Percentiles rank a stretch among this genome's conserved stretches.
These are phyloP conservation scores for Lepidurus apus DNA, from an alignment of 1,140 invertebrate species.

Conservation along the genomic window DNA sequence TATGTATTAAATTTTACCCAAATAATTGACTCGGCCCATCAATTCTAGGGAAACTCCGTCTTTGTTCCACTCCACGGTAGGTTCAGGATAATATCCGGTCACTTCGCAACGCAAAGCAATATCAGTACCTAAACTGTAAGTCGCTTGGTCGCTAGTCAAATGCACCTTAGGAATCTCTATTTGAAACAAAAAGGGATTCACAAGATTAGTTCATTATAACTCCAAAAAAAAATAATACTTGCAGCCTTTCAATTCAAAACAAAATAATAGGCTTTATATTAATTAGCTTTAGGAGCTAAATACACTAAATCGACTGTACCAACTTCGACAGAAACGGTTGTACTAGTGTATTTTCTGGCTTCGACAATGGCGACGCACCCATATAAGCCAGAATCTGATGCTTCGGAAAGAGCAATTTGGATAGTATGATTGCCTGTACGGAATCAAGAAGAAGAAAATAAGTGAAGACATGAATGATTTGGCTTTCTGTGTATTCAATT, in stretches of 20 bases:
- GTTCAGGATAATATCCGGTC: conserved; percentile 63
- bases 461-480: conserved; percentile 30
- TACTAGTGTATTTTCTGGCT: too few species aligned
- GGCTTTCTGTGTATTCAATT: conserved; percentile 34
- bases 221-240: too few species aligned
- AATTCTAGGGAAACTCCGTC: conserved; percentile 53
- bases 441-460: conserved; percentile 31
- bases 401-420: conserved; percentile 55
- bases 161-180: conserved; percentile 39
- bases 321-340: too few species aligned
- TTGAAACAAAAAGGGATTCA: conserved; percentile 22
- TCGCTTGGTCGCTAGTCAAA: conserved; percentile 38
- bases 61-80: conserved; percentile 71
- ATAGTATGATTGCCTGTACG: conserved; percentile 59
- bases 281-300: too few species aligned
- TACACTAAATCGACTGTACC: too few species aligned
- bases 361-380: conserved; percentile 74
- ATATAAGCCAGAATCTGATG: conserved; percentile 68
- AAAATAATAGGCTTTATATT: too few species aligned
- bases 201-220: not conserved
- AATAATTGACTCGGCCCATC: conserved; percentile 52
- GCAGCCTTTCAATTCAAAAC: too few species aligned
- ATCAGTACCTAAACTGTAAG: conserved; percentile 57
- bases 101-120: conserved; percentile 67
- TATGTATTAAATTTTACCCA: conserved; percentile 50